These are phyloP conservation scores for Meandrina meandrites DNA, from an alignment of 92 coral and sea anemone species.

Conservation along the genomic window DNA sequence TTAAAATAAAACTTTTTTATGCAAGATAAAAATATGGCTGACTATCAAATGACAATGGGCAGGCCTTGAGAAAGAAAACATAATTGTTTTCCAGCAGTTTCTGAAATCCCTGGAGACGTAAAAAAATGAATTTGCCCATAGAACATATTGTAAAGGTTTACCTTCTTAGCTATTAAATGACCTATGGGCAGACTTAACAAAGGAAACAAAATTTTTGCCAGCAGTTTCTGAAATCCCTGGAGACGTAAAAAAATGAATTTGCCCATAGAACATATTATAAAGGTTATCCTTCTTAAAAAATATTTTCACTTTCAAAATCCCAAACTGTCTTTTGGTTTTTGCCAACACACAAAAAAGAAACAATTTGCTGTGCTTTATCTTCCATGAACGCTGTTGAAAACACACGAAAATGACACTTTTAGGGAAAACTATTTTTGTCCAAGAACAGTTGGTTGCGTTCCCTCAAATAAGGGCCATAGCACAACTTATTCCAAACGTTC, in stretches of 20 bases:
- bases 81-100: neutral
- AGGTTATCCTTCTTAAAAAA: neutral
- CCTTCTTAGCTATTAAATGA: neutral
- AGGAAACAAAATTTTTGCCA: neutral
- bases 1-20: neutral
- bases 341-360: neutral
- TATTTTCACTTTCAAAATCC: neutral
- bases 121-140: neutral
- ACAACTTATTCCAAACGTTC: neutral
- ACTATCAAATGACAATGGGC: neutral
- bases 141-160: neutral
- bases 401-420: neutral
- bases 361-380: neutral
- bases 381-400: neutral
- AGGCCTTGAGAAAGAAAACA: neutral
- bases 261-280: neutral
- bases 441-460: conserved; percentile 8
- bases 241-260: neutral
- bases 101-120: neutral
- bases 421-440: neutral
- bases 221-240: neutral
- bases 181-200: neutral
- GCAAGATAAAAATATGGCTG: neutral
- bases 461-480: neutral
- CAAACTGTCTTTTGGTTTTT: neutral